Evolutionary conservation across 2,888 invertebrate species (phyloP), one percentile per base, ranked within the genome.

Genomic region (Lysandra bellargus): DNA sequence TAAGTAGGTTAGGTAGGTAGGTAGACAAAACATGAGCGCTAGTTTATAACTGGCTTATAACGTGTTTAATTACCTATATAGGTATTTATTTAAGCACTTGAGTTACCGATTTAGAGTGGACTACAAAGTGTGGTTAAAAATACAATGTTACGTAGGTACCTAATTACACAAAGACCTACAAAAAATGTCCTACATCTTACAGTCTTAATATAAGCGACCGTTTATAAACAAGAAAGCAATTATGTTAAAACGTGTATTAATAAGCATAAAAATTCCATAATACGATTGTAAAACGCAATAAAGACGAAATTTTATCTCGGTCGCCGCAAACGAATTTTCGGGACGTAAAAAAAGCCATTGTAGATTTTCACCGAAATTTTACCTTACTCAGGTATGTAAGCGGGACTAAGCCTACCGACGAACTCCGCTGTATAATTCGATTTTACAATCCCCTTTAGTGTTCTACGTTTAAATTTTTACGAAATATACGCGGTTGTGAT

Each of bases 391-490:
- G 74, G n/a, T n/a, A 23, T 74, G 74, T 74, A 44, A 74, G 73
- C 73, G 73, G 73, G 73, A 40, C 23, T 74, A n/a, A 74, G 40
- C 40, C 74, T 73, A 23, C 6, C 74, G 44, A 44, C n/a, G n/a
- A 44, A 44, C 23, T 44, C 23, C 74, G 9, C 44, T 69, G 44
- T 44, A 9, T 74, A 74, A 74, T 74, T 74, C 44, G 44, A 74
- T 74, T 44, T 74, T 44, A 74, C 44, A 74, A 74, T 74, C 44
- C 74, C 40, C 74, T 44, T 69, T 74, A 44, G n/a, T 74, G 44
- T 74, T 73, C n/a, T 73, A 73, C 73, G 73, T 40, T 73, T 74
- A 44, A 74, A n/a, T 74, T 74, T 69, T 33, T 14, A 69, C 33
- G 33, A 69, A 69, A 69, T 69, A 23, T 61, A 17, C 12, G 23